Evolutionary conservation across 2,797 vertebrate species (phyloP).

Genomic region (Brachyalestes nurse): DNA sequence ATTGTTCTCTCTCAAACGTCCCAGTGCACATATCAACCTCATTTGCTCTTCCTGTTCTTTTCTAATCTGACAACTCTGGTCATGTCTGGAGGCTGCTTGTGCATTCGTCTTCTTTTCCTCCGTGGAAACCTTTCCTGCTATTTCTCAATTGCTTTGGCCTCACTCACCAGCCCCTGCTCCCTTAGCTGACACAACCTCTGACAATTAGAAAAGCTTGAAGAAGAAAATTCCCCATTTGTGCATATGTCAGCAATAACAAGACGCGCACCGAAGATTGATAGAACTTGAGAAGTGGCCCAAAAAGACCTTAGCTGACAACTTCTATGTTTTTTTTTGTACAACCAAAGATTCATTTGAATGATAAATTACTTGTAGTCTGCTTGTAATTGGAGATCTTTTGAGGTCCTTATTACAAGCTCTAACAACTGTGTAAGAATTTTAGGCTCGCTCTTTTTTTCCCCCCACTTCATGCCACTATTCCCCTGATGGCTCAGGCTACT

Average conservation of each 20-base stretch:
- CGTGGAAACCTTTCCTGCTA: conserved; percentile 49
- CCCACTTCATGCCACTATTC: conserved; percentile 61
- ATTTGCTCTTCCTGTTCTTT: conserved; percentile 47
- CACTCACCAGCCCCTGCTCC: conserved; percentile 5
- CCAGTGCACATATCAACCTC: conserved; percentile 41
- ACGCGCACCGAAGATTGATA: conserved; percentile 39
- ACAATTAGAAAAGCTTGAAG: conserved; percentile 43
- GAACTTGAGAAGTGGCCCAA: conserved; percentile 38
- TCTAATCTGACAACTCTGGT: conserved; percentile 46
- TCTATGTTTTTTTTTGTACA: conserved; percentile 32
- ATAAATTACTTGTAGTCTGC: conserved; percentile 7
- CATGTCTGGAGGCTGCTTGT: conserved; percentile 43
- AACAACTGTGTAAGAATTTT: conserved; percentile 12
- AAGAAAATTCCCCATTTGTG: conserved; percentile 38
- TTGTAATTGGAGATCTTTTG: conserved; percentile 10
- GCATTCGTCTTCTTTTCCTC: conserved; percentile 52
- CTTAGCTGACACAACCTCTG: conserved; percentile 41
- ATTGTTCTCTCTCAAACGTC: conserved; percentile 46
- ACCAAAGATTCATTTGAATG: background rate
- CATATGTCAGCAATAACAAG: conserved; percentile 41
- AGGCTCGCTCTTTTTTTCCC: conserved; percentile 52
- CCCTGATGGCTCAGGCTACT: conserved; percentile 67
- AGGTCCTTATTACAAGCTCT: conserved; percentile 22
- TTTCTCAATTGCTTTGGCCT: conserved; percentile 62
- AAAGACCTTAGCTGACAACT: conserved; percentile 31